phyloP scores from a whole-genome alignment of 2,888 invertebrate genomes.

The Pollenia angustigena region DNA sequence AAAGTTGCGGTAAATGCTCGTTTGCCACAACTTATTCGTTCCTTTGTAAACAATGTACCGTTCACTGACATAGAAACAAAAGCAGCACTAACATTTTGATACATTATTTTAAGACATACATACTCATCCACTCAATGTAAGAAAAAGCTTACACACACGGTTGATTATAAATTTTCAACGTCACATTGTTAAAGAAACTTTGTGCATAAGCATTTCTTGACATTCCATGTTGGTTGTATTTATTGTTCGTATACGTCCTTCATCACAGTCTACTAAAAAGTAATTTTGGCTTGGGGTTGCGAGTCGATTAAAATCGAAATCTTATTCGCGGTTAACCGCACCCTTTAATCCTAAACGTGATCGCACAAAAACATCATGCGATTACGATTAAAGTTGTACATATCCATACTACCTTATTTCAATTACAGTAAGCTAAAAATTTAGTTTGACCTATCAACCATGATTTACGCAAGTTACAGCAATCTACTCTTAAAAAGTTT shows the following conservation, averaged over 20 bases:
- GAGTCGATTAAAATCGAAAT: too few species aligned
- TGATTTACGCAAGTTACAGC: too few species aligned
- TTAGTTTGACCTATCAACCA: too few species aligned
- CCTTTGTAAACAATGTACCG: constrained; percentile 54
- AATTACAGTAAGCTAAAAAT: too few species aligned
- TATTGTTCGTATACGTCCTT: not conserved
- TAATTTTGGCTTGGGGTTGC: not conserved
- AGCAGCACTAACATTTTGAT: constrained; percentile 18
- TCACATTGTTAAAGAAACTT: constrained; percentile 63
- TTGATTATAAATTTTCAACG: constrained; percentile 68
- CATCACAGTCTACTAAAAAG: not conserved
- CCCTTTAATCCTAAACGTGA: too few species aligned
- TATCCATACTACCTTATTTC: too few species aligned
- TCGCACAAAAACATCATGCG: too few species aligned
- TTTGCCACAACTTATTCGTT: constrained; percentile 68
- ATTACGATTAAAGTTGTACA: too few species aligned
- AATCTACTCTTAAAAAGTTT: too few species aligned
- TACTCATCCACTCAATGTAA: not conserved
- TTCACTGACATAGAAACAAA: constrained; percentile 49
- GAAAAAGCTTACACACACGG: constrained; percentile 18
- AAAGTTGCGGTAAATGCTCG: constrained; percentile 65
- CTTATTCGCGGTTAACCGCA: too few species aligned
- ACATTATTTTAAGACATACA: constrained; percentile 10
- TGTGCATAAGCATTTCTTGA: constrained; percentile 59
- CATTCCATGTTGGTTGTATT: constrained; percentile 31